Percentiles rank a stretch among this genome's conserved stretches.
These are phyloP conservation scores for Papilio gigon DNA, from an alignment of 2,888 invertebrate species.

Conservation along the genomic window DNA sequence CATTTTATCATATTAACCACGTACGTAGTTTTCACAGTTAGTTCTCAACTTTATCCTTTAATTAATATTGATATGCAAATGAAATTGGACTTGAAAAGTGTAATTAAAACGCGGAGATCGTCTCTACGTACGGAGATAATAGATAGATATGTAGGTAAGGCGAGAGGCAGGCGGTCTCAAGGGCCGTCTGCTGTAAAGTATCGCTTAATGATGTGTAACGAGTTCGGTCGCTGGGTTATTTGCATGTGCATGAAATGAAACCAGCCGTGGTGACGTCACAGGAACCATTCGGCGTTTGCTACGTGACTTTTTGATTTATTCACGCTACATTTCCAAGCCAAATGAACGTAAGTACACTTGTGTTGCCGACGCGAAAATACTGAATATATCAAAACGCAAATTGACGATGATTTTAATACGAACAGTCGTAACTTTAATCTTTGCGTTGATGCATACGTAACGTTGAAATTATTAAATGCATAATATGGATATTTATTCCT, in stretches of 20 bases:
- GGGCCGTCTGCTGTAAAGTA: constrained; percentile 82
- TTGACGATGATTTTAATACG: neutral
- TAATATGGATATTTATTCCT: neutral
- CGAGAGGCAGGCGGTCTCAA: constrained; percentile 73
- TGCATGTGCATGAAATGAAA: constrained; percentile 63
- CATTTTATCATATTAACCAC: neutral
- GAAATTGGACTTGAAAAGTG: neutral
- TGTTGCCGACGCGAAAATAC: constrained; percentile 11
- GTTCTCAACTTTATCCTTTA: neutral
- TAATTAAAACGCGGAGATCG: constrained; percentile 14
- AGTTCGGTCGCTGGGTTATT: constrained; percentile 66
- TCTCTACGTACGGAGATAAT: constrained; percentile 28
- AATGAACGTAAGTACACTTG: constrained; percentile 38
- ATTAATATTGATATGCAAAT: constrained; percentile 4
- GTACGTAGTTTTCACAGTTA: neutral
- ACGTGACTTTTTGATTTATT: constrained; percentile 39
- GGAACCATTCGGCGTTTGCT: constrained; percentile 22
- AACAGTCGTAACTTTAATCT: neutral
- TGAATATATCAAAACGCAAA: constrained; percentile 8
- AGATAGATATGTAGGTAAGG: constrained; percentile 42
- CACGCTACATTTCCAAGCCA: constrained; percentile 49
- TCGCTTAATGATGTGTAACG: constrained; percentile 83
- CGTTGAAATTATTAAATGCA: no score
- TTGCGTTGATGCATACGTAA: neutral
- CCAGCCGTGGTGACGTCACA: constrained; percentile 39